Evolutionary conservation across 2,888 invertebrate genomes (phyloP), one percentile per base, ranked within the genome.

Genomic region (Andrena haemorrhoa): DNA sequence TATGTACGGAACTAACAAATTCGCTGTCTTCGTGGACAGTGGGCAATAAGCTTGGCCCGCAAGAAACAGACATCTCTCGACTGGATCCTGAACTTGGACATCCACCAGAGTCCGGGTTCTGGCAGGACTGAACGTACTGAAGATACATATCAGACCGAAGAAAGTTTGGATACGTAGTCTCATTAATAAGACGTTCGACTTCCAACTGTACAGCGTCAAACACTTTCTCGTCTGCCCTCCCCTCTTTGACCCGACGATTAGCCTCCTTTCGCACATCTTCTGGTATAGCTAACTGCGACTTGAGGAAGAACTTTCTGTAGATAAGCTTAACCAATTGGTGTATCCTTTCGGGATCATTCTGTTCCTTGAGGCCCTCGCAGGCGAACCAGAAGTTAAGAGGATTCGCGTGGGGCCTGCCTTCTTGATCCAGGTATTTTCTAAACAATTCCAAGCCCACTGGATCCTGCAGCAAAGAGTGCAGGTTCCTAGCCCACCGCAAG

Each of bases 311-410:
- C 95, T 90, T 92, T 88, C 96, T 97, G 95, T 97, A 97, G 93
- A 98, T 97, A 91, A 97, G 97, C 94, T 97, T 97, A 92, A 98
- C 97, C 93, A 98, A 96, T 93, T 96, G 96, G 89, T 95, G 95
- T 74, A 96, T 95, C 91, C 95, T 95, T 92, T 97, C 97, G 1
- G 96, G 96, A 94, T 97, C 96, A 92, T 95, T 95, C 94, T 97
- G 97, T 94, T 97, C 97, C 90, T 97, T 97, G 90, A 98, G 96
- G 73, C 98, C 97, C 93, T 98, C 97, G 94, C 98, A 98, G 70
- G 98, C 98, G 95, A 98, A 98, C 96, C 98, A 98, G 95, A 99
- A 99, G 94, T 97, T 96, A 91, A 98, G 96, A 73, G 97, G 96
- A 94, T 97, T 97, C 89, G 97, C 96, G 94, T 97, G 96, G 92